Base-by-base conservation (phyloP, 2,113 vertebrate species). In the Pristiophorus japonicus region DNA sequence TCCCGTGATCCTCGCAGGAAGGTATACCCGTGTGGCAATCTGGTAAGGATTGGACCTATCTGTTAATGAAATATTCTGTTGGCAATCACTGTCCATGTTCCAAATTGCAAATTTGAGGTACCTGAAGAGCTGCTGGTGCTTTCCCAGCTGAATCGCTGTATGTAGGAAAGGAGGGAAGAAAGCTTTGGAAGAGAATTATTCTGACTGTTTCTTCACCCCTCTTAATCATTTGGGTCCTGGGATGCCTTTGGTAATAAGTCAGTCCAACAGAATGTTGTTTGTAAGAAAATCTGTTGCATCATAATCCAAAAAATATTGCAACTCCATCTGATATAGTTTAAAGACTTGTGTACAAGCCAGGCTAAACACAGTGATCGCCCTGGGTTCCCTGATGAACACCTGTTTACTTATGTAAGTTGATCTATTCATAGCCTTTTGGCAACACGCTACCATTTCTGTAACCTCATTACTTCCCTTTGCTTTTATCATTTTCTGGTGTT, bases 401-500 rank as follows among this genome's bases (percentile, higher is more conserved):
- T 63, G 62, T 65, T 93, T 65, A 62, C 55, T 63, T 93, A 65
- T 63, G 90, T 65, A 93, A 93, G 30, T 47, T 63, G 62, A 93
- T 93, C 62, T 20, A 93, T 93, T 93, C 55, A 16, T 93, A 6
- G 85, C 24, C n/a, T 24, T 63, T 92, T 92, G 85, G 34, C 59
- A 92, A 62, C 4, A 92, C 5, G 11, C n/a, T 47, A 65, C 38
- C 18, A 22, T 65, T 93, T 55, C 62, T 22, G 7, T 38, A 22
- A 16, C 55, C 45, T 16, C 34, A 51, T 90, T 34, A 59, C 27
- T 59, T 90, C 12, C 55, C 51, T 42, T 65, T 65, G 14, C 8
- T 22, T 65, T n/a, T 38, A 38, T 93, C n/a, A 62, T 65, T 93
- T 93, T 93, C 59, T 93, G 38, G 22, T 78, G 90, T 63, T 87